A percentile compares a stretch with the other conserved stretches of the same genome.
These are phyloP conservation scores for Euwallacea fornicatus DNA, from an alignment of 1,140 invertebrate species.

Conservation along the genomic window DNA sequence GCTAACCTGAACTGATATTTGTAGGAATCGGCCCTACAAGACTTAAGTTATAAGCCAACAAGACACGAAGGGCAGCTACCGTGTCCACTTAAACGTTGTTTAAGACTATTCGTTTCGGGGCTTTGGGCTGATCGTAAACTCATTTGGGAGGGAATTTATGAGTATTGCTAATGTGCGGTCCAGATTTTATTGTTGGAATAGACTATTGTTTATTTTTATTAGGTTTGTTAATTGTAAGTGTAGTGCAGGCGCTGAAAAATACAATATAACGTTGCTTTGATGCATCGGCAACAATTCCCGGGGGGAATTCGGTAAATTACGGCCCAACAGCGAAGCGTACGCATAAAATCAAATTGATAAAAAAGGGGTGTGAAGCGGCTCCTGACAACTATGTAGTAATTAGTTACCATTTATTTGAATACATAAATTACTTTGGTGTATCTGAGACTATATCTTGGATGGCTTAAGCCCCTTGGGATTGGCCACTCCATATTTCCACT, in stretches of 20 bases:
- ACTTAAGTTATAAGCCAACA: conserved; percentile 1
- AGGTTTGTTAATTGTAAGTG: too few species aligned
- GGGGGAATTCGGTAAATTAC: background rate
- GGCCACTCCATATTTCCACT: background rate
- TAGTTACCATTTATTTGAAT: conserved; percentile 18
- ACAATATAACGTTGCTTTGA: background rate
- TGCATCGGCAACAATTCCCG: background rate
- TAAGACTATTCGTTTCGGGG: conserved; percentile 42
- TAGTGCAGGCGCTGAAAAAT: background rate
- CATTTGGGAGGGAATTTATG: conserved; percentile 25
- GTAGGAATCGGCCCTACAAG: too few species aligned
- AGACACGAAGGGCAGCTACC: conserved; percentile 28
- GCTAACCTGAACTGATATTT: too few species aligned
- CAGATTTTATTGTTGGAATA: conserved; percentile 4
- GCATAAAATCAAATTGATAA: conserved; percentile 20
- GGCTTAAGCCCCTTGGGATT: background rate
- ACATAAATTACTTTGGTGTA: conserved; percentile 7
- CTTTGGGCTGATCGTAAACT: conserved; percentile 40
- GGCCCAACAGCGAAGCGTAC: background rate
- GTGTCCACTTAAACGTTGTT: conserved; percentile 43
- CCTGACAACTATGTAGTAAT: conserved; percentile 14
- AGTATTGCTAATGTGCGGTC: conserved; percentile 10
- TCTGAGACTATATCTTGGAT: background rate
- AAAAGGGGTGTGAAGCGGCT: conserved; percentile 24
- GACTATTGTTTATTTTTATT: background rate